Evolutionary conservation across 1,140 invertebrate genomes (phyloP).

Genomic region (Sarcophaga bullata): DNA sequence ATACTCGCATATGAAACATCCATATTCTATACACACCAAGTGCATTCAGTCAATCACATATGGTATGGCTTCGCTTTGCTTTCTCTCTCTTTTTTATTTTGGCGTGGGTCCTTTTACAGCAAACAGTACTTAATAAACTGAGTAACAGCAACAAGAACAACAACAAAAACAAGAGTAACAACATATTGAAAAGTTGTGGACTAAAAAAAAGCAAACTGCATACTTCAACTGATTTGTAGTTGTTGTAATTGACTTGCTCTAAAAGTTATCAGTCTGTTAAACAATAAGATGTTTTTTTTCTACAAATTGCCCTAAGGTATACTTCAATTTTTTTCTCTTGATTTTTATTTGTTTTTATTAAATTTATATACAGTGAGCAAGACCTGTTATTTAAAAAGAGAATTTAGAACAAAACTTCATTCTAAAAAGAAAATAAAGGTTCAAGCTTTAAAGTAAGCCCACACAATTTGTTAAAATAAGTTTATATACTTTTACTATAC

Average conservation of each 20-base stretch:
- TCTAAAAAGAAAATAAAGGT: too few relatives aligned
- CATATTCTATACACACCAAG: background rate
- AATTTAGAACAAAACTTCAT: too few relatives aligned
- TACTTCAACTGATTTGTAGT: background rate
- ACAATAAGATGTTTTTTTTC: background rate
- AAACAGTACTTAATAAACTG: conserved; percentile 21
- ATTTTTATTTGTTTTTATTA: too few relatives aligned
- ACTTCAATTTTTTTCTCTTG: background rate
- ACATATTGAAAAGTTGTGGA: background rate
- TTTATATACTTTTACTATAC: too few relatives aligned
- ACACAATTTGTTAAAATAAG: too few relatives aligned
- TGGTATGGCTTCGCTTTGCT: background rate
- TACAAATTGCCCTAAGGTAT: background rate
- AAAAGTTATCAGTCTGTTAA: background rate
- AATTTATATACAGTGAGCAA: too few relatives aligned
- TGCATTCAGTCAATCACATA: background rate
- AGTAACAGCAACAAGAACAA: background rate
- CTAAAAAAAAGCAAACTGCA: background rate
- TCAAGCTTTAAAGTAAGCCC: too few relatives aligned
- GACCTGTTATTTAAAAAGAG: too few relatives aligned
- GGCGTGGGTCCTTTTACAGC: too few relatives aligned
- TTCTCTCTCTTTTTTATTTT: background rate
- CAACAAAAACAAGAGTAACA: background rate
- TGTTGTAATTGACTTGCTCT: background rate
- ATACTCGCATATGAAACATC: background rate